A percentile compares a stretch with the other conserved stretches of the same genome.
Conservation (phyloP, 1,140 invertebrate genomes). For the Mercenaria mercenaria region DNA sequence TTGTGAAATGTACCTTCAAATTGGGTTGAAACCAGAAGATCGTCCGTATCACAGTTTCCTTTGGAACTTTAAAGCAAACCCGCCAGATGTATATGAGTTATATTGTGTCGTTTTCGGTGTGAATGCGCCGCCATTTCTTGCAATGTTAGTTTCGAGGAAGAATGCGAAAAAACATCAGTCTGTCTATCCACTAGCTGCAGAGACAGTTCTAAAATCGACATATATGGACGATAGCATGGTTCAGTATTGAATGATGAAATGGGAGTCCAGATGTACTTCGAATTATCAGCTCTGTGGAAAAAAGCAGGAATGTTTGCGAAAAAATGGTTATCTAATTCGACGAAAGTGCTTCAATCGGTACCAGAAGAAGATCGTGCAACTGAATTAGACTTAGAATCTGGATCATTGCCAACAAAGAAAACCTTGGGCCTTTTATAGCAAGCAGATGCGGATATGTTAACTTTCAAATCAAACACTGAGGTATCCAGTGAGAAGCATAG, state of each 20-base stretch:
- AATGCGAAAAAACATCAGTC: background rate
- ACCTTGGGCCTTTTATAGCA: no score
- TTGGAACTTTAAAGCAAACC: background rate
- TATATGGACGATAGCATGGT: no score
- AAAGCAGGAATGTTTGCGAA: no score
- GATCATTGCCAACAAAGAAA: no score
- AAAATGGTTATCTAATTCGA: conserved; percentile 41
- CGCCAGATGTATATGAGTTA: conserved; percentile 55
- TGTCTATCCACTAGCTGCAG: no score
- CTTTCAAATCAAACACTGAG: background rate
- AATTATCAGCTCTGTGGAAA: no score
- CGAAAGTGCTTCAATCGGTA: background rate
- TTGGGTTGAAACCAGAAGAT: conserved; percentile 29
- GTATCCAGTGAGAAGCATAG: background rate
- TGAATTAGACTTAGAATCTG: conserved; percentile 21
- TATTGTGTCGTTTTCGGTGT: conserved; percentile 56
- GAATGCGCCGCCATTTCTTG: conserved; percentile 56
- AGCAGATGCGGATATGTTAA: background rate
- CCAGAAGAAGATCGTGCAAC: conserved; percentile 10
- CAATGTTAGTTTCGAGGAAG: conserved; percentile 31
- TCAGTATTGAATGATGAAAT: no score
- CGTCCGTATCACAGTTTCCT: conserved; percentile 50
- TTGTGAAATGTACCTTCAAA: conserved; percentile 63
- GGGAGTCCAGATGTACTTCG: no score
- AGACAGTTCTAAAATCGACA: no score